phyloP scores from a whole-genome alignment of 2,797 vertebrate genomes.

The Syndactyla subalaris region DNA sequence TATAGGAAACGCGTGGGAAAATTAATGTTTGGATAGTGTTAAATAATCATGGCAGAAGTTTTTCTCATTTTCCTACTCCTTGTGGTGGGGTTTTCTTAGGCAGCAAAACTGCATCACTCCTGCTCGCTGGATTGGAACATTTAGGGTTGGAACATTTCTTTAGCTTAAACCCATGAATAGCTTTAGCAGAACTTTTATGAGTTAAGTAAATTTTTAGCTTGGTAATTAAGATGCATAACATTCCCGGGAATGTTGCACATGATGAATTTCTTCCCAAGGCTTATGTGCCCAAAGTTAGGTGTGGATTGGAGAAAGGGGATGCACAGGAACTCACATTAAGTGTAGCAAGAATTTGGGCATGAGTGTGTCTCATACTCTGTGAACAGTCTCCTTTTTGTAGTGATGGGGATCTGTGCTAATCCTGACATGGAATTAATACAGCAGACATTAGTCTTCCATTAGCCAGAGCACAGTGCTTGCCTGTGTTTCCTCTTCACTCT shows the following conservation, averaged over 20 bases:
- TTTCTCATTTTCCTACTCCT: not conserved
- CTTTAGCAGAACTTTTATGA: not conserved
- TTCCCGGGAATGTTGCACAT: not conserved
- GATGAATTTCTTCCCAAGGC: not conserved
- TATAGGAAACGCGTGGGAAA: not conserved
- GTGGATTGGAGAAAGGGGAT: not conserved
- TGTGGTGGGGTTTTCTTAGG: not conserved
- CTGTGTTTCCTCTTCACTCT: not conserved
- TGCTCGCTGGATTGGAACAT: fast-evolving
- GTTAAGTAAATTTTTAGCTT: not conserved
- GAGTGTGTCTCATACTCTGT: no score
- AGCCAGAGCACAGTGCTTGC: fast-evolving
- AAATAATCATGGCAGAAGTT: not conserved
- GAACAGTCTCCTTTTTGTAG: not conserved
- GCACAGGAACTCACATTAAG: fast-evolving
- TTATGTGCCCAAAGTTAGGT: not conserved
- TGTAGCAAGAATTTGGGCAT: not conserved
- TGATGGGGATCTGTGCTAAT: not conserved
- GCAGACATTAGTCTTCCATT: not conserved
- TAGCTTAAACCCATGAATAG: not conserved
- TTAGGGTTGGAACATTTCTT: not conserved
- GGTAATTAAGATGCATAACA: not conserved
- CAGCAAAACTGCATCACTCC: not conserved
- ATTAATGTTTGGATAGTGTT: not conserved
- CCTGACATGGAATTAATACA: not conserved